Base-by-base conservation (phyloP, 2,888 invertebrate species). In the Platerodrilus igneus region DNA sequence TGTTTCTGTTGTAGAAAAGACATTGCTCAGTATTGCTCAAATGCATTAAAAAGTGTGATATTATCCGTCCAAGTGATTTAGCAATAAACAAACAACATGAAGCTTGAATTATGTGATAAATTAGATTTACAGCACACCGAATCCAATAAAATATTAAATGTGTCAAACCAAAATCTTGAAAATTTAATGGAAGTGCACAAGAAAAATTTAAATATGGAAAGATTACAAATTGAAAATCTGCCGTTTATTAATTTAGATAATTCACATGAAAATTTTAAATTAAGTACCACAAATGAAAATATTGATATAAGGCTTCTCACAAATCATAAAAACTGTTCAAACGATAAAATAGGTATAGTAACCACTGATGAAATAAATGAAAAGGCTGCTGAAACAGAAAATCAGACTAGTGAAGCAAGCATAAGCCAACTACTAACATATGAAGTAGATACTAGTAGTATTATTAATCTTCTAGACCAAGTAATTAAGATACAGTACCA, bases 401-500 rank as follows among this genome's bases (percentile, higher is more conserved):
- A n/a, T n/a, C n/a, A n/a, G n/a, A n/a, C n/a, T n/a, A n/a, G n/a
- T n/a, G n/a, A n/a, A n/a, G n/a, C 17, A 28, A 16, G 16, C 2
- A 28, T 28, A 17, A 28, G 8, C 17, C 15, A 8, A n/a, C 4
- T 43, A 34, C 25, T 43, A 10, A 43, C 42, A 2, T 43, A 43
- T 14, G 37, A 43, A 35, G 38, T 43, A 30, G 38, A 43, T 10
- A 38, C 37, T 6, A 53, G 53, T 7, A 57, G 60, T 29, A 51
- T 63, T 4, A 62, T 66, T 11, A 60, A 47, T 35, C 55, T 64
- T 23, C 45, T 57, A 7, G 58, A 55, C 35, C 63, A 64, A 46
- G 62, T 67, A 15, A 61, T 67, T 15, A 63, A 65, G 45, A 66
- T 67, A 7, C 59, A 66, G 29, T 67, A 63, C 31, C 56, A 60